Evolutionary conservation across 35 echinoderm and acorn worm genomes (phyloP).

Genomic region (Heliocidaris erythrogramma): DNA sequence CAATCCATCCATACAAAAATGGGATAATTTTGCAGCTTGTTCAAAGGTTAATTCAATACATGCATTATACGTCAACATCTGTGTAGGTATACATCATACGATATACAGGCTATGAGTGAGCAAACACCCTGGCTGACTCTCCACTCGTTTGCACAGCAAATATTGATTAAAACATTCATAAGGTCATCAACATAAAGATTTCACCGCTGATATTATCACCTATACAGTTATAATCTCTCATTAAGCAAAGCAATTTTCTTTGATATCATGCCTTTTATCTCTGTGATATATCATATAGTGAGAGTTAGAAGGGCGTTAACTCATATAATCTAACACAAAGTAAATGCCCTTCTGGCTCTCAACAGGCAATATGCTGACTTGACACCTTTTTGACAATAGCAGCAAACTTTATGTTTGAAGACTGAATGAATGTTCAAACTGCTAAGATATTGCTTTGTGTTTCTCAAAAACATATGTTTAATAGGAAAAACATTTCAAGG

Average conservation of each 20-base stretch:
- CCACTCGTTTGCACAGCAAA: neutral
- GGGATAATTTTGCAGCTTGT: neutral
- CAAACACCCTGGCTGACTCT: neutral
- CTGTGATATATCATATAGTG: neutral
- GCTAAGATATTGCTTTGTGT: too few species aligned
- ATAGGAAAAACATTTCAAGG: too few species aligned
- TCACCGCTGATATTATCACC: neutral
- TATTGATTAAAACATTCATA: slow-evolving; percentile 1
- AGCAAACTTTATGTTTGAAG: neutral
- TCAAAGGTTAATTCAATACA: neutral
- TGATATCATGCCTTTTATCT: neutral
- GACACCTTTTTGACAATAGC: neutral
- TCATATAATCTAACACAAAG: too few species aligned
- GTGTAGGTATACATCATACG: neutral
- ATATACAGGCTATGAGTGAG: neutral
- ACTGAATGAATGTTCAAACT: too few species aligned
- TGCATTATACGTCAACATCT: neutral
- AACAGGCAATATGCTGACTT: neutral
- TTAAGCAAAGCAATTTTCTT: neutral
- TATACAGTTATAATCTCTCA: neutral
- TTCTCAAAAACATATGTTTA: too few species aligned
- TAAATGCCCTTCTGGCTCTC: too few species aligned
- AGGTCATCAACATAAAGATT: neutral
- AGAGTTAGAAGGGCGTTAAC: too few species aligned
- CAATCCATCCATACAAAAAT: neutral